A percentile compares a stretch with the other conserved stretches of the same genome.
Evolutionary conservation across 2,888 invertebrate species (phyloP).

Genomic region (Epiblema foenella): DNA sequence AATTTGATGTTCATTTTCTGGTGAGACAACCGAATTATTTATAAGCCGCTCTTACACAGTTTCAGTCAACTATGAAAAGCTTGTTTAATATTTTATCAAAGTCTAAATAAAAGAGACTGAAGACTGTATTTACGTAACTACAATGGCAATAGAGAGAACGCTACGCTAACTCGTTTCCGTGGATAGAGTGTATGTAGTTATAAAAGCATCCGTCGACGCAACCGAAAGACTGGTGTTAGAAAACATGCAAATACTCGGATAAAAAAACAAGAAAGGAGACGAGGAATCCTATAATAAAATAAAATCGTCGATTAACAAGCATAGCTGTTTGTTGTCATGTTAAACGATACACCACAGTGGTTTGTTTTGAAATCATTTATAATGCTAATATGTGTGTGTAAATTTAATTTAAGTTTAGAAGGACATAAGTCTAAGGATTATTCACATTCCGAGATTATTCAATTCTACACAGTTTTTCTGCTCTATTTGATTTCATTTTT

Average conservation of each 20-base stretch:
- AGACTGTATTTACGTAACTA: conserved; percentile 24
- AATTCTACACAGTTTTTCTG: neutral
- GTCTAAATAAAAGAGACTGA: conserved; percentile 11
- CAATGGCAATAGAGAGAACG: too few species aligned
- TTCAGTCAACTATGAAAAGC: conserved; percentile 28
- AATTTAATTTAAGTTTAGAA: neutral
- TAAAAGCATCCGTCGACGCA: conserved; percentile 20
- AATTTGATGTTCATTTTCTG: conserved; percentile 33
- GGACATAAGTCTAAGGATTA: too few species aligned
- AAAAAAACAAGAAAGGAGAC: too few species aligned
- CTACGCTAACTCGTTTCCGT: too few species aligned
- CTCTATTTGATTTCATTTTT: too few species aligned
- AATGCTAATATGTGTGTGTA: neutral
- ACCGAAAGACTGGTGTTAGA: conserved; percentile 2
- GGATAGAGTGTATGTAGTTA: too few species aligned
- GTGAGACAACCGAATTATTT: conserved; percentile 29
- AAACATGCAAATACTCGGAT: neutral
- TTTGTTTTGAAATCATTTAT: too few species aligned
- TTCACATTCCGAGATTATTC: too few species aligned
- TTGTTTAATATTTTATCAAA: conserved; percentile 29
- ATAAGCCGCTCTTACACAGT: conserved; percentile 17
- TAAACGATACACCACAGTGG: too few species aligned
- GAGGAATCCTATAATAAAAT: too few species aligned
- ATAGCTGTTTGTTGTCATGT: too few species aligned
- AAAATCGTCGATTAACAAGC: too few species aligned